These are phyloP conservation scores for Psilanteris sp. DNA, from an alignment of 1,140 invertebrate genomes.

Conservation along the genomic window DNA sequence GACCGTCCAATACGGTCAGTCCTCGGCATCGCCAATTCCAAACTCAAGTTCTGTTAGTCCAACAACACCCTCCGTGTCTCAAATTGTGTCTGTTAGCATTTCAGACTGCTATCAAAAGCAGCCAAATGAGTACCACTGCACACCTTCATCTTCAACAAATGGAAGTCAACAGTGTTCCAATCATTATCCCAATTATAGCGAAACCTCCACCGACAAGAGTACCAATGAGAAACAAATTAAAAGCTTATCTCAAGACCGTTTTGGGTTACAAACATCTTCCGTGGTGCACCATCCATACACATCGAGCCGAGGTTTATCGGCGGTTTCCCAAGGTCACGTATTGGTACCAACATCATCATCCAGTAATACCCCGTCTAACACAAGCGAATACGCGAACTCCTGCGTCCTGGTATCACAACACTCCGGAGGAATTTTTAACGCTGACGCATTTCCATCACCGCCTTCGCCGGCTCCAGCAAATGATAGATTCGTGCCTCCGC, in stretches of 20 bases:
- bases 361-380: background rate
- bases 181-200: slow-evolving; percentile 47
- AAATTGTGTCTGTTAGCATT: slow-evolving; percentile 55
- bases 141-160: slow-evolving; percentile 20
- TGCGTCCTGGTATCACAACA: slow-evolving; percentile 55
- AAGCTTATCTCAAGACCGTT: slow-evolving; percentile 5
- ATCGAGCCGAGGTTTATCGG: background rate
- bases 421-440: slow-evolving; percentile 65
- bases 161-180: slow-evolving; percentile 47
- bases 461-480: slow-evolving; percentile 76
- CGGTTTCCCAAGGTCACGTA: slow-evolving; percentile 9
- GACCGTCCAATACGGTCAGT: slow-evolving; percentile 70
- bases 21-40: slow-evolving; percentile 67
- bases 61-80: slow-evolving; percentile 50
- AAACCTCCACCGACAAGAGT: slow-evolving; percentile 54
- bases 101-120: slow-evolving; percentile 71
- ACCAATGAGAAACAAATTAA: slow-evolving; percentile 47
- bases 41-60: slow-evolving; percentile 61
- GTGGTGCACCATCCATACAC: slow-evolving; percentile 7
- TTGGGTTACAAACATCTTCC: slow-evolving; percentile 2
- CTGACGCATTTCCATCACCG: slow-evolving; percentile 77
- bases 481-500: slow-evolving; percentile 76
- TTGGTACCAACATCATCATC: slow-evolving; percentile 6
- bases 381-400: slow-evolving; percentile 62
- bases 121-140: slow-evolving; percentile 29